phyloP scores from a whole-genome alignment of 2,113 vertebrate species.

The Symphodus melops region DNA sequence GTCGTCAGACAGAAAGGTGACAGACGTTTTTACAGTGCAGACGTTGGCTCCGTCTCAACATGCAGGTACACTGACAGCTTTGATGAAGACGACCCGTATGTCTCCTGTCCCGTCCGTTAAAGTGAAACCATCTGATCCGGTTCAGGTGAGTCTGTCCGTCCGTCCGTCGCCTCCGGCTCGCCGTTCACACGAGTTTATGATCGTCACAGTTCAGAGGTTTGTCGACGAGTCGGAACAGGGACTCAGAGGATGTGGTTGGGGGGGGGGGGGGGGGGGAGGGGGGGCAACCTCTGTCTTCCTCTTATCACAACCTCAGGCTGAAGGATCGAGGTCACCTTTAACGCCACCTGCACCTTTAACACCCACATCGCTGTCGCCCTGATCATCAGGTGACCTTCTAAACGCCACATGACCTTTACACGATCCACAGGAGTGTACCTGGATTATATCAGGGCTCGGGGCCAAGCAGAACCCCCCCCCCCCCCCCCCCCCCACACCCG shows the following conservation, averaged over 20 bases:
- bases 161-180: slow-evolving; percentile 10
- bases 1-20: background rate
- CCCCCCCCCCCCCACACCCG: too few relatives aligned
- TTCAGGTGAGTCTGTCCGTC: background rate
- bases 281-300: background rate
- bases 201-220: background rate
- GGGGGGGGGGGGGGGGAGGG: background rate
- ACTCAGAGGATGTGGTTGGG: background rate
- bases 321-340: background rate
- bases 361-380: background rate
- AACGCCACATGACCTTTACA: background rate
- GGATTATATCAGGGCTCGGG: background rate
- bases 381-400: too few relatives aligned
- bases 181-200: slow-evolving; percentile 39
- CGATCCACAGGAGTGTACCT: background rate
- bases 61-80: slow-evolving; percentile 50
- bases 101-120: slow-evolving; percentile 6
- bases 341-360: slow-evolving; percentile 13
- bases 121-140: slow-evolving; percentile 29
- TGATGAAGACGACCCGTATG: slow-evolving; percentile 27
- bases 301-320: background rate
- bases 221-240: slow-evolving; percentile 27
- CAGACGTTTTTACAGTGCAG: background rate
- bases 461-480: background rate
- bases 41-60: background rate